Evolutionary conservation across 2,113 vertebrate species (phyloP).

Genomic region (Trinectes maculatus): DNA sequence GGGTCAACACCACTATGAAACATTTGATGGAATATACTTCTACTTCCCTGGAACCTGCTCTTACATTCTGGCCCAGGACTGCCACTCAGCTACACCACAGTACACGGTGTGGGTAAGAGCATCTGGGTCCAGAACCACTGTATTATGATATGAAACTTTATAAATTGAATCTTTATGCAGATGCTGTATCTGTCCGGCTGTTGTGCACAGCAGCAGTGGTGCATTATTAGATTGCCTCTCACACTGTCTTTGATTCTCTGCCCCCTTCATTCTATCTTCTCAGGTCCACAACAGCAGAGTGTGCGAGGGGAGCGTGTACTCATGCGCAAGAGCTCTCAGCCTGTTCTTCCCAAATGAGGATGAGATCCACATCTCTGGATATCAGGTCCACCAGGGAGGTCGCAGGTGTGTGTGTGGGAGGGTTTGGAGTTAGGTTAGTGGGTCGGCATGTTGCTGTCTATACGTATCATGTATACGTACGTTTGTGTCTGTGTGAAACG

Average conservation of each 20-base stretch:
- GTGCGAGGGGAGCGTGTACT: constrained; percentile 89
- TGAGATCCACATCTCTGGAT: constrained; percentile 92
- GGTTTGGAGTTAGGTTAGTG: not conserved
- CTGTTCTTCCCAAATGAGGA: constrained; percentile 94
- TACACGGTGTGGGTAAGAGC: constrained; percentile 96
- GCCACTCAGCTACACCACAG: constrained; percentile 86
- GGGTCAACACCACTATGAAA: constrained; percentile 98
- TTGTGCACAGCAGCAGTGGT: too few species aligned
- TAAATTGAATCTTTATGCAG: not conserved
- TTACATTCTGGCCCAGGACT: constrained; percentile 97
- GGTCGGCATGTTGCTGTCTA: too few species aligned
- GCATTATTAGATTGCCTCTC: too few species aligned
- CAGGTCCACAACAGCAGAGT: constrained; percentile 94
- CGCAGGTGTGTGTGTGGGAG: constrained; percentile 81
- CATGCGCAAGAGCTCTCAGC: constrained; percentile 91
- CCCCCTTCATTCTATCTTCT: constrained; percentile 11
- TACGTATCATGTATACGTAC: too few species aligned
- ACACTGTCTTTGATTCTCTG: constrained; percentile 23
- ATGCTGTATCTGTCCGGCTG: not conserved
- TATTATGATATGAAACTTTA: too few species aligned
- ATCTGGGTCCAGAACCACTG: not conserved
- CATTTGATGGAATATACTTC: constrained; percentile 98
- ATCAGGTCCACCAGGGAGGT: constrained; percentile 91
- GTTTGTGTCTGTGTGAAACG: constrained; percentile 32
- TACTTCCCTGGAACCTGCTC: constrained; percentile 97